Evolutionary conservation across 2,888 invertebrate genomes (phyloP).

Genomic region (Platerodrilus igneus): DNA sequence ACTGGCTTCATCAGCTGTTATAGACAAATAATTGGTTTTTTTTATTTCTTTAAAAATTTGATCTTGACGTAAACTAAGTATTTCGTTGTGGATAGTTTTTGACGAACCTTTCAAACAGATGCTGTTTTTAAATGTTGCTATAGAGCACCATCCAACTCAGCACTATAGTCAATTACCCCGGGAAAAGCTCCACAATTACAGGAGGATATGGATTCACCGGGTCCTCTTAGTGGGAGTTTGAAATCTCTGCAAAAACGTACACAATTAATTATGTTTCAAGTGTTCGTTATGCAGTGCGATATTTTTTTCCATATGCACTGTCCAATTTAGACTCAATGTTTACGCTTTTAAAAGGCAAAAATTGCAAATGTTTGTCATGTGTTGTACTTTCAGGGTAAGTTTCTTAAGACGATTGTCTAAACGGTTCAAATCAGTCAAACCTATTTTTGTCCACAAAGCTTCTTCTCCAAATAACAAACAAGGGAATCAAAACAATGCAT

Average conservation of each 20-base stretch:
- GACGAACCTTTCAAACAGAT: conserved; percentile 34
- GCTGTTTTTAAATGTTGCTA: conserved; percentile 30
- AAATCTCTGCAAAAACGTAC: conserved; percentile 37
- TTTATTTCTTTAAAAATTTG: conserved; percentile 27
- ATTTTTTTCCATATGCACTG: too few relatives aligned
- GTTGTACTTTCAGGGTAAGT: conserved; percentile 9
- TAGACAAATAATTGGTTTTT: conserved; percentile 11
- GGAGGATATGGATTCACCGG: conserved; percentile 33
- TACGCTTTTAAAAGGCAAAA: conserved; percentile 13
- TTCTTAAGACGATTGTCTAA: conserved; percentile 1
- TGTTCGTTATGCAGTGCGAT: conserved; percentile 21
- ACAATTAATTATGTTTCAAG: conserved; percentile 34
- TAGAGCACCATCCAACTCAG: conserved; percentile 30
- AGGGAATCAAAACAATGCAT: conserved; percentile 31
- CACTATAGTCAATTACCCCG: conserved; percentile 34
- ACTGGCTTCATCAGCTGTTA: conserved; percentile 19
- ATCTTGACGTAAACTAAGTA: conserved; percentile 33
- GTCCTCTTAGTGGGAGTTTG: conserved; percentile 35
- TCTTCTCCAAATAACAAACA: conserved; percentile 27
- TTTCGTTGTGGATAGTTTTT: conserved; percentile 37
- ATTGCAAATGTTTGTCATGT: conserved; percentile 1
- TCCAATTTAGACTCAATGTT: conserved; percentile 24
- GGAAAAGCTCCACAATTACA: conserved; percentile 33
- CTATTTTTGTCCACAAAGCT: conserved; percentile 36
- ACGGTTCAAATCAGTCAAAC: conserved; percentile 2